phyloP scores from a whole-genome alignment of 2,113 vertebrate species.

The Hippocampus abdominalis region DNA sequence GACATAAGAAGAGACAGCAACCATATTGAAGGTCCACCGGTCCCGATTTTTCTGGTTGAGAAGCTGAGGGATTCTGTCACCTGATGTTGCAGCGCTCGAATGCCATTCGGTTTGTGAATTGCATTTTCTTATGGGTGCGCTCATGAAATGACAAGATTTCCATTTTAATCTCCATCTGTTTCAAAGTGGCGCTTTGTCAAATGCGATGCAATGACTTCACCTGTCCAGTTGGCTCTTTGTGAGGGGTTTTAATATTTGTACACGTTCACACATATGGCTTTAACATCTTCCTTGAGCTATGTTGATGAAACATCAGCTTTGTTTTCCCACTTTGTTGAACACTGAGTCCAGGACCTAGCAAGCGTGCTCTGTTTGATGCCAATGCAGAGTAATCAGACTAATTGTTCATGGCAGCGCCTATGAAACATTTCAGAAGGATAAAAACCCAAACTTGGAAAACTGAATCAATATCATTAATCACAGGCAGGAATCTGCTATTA shows the following conservation, averaged over 20 bases:
- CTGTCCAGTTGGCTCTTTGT: constrained; percentile 12
- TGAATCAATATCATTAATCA: constrained; percentile 81
- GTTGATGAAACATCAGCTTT: constrained; percentile 53
- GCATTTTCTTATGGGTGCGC: constrained; percentile 46
- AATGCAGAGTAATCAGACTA: constrained; percentile 73
- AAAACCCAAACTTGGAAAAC: constrained; percentile 72
- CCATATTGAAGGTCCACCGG: constrained; percentile 7
- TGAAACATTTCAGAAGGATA: constrained; percentile 66
- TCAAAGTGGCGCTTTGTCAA: constrained; percentile 14
- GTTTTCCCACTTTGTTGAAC: constrained; percentile 55
- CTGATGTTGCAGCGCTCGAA: constrained; percentile 26
- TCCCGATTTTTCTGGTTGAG: constrained; percentile 29
- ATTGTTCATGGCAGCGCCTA: constrained; percentile 75
- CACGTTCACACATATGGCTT: constrained; percentile 57
- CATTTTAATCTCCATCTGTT: constrained; percentile 25
- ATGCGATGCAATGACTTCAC: neutral
- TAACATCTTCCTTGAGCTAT: constrained; percentile 53
- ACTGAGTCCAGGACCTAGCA: constrained; percentile 52
- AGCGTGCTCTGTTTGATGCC: constrained; percentile 69
- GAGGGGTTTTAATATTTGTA: constrained; percentile 32
- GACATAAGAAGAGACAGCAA: constrained; percentile 11
- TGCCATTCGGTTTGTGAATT: constrained; percentile 39
- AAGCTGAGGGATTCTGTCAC: constrained; percentile 37
- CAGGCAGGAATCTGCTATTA: constrained; percentile 70
- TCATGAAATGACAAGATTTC: constrained; percentile 30